Evolutionary conservation across 2,797 vertebrate species (phyloP), one percentile per base, ranked within the genome.

Genomic region (Xyrichtys novacula): DNA sequence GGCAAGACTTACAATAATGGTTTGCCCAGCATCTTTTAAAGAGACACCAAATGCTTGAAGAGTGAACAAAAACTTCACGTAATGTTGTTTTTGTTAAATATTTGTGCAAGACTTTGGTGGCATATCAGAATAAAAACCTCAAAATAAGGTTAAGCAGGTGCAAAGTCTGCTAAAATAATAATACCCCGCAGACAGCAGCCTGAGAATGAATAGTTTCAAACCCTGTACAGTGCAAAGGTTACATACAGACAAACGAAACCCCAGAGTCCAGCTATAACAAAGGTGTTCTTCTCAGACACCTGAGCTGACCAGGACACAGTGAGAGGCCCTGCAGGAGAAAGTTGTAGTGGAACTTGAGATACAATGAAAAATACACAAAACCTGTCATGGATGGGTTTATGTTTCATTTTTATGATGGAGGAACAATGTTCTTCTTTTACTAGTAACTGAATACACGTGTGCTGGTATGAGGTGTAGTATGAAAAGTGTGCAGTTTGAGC

Each of bases 281-380:
- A 62, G 40, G 23, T 61, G 68, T 80, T 58, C 38, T 75, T 65
- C 53, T 47, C 62, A 39, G 82, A 73, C 83, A 82, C 52, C 6
- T 40, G 63, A 87, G 56, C 73, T 0, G 11, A 40, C 74, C 26
- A 39, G 50, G 56, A 57, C 78, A 69, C 79, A 40, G 76, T 55
- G 1, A 31, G 74, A 70, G 50, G 75, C 75, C 80, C 78, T 49
- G 42, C 2, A 81, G 78, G 36, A 44, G 14, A 58, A 14, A 29
- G 14, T 46, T 20, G 28, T 3, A 14, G 22, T 70, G 84, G 47
- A 86, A 86, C 64, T 15, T 7, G 69, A 89, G 81, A 74, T 58
- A 25, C 62, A 74, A 47, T 55, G 62, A 71, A 83, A 81, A 85
- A 81, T 68, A 80, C 49, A 83, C 74, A 74, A 60, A 71, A 54